Conservation (phyloP, 2,113 vertebrate genomes). For the Etia nguti region DNA sequence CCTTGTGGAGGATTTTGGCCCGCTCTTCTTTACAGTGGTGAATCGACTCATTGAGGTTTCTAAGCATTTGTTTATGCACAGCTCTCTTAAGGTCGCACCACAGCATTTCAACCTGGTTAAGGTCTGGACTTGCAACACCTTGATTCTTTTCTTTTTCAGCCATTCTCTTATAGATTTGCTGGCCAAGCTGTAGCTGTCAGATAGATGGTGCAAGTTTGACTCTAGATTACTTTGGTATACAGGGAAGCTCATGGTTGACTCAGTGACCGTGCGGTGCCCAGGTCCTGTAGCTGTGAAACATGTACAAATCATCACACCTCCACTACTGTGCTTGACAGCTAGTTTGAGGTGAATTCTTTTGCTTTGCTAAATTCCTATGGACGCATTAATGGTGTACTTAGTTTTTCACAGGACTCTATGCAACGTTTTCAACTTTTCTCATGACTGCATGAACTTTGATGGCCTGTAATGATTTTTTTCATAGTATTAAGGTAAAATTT, state of each 20-base stretch:
- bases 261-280: accelerated
- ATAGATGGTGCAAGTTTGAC: not conserved
- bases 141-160: not conserved
- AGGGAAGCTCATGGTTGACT: not conserved
- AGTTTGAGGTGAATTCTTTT: not conserved
- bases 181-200: not conserved
- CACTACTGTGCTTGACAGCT: not conserved
- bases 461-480: not conserved
- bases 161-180: not conserved
- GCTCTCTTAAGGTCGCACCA: not conserved
- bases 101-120: not conserved
- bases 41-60: not conserved
- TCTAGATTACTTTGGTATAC: not conserved
- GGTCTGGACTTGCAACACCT: not conserved
- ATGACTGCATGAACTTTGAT: not conserved
- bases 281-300: not conserved
- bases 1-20: not conserved
- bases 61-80: not conserved
- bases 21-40: not conserved
- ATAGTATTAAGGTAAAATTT: not conserved
- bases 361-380: not conserved
- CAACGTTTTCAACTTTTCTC: not conserved
- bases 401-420: accelerated
- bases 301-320: not conserved
- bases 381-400: not conserved